phyloP scores from a whole-genome alignment of 2,888 invertebrate genomes.

The Beris morrisii region DNA sequence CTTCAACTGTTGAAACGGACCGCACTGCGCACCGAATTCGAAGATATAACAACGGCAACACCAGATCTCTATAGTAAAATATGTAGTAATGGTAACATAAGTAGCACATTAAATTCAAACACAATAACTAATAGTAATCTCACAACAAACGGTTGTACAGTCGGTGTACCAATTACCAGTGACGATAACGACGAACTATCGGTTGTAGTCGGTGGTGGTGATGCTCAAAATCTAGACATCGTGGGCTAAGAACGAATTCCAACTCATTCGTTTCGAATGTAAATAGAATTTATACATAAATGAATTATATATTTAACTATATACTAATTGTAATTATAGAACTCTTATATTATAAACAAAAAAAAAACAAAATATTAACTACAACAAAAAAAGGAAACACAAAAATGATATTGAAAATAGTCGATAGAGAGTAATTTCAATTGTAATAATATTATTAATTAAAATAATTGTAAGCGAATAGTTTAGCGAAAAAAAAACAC shows the following conservation, averaged over 20 bases:
- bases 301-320: conserved; percentile 32
- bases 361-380: conserved; percentile 40
- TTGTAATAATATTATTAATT: conserved; percentile 3
- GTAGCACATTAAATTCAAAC: conserved; percentile 42
- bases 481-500: neutral
- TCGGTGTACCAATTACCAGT: conserved; percentile 34
- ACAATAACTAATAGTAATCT: conserved; percentile 40
- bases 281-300: conserved; percentile 13
- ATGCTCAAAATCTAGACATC: conserved; percentile 58
- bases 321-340: conserved; percentile 24
- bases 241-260: conserved; percentile 50
- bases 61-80: conserved; percentile 58
- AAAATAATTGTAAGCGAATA: conserved; percentile 4
- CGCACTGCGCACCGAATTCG: conserved; percentile 56
- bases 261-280: conserved; percentile 10
- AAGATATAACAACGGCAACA: conserved; percentile 57
- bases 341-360: conserved; percentile 11
- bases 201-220: conserved; percentile 47
- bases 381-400: conserved; percentile 43
- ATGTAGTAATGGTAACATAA: conserved; percentile 58
- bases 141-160: conserved; percentile 38
- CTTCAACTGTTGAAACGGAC: conserved; percentile 56
- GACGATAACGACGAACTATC: conserved; percentile 41
- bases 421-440: neutral
- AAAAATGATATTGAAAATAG: conserved; percentile 5